Base-by-base conservation (phyloP, 2,797 vertebrate species). In the Clamator glandarius region DNA sequence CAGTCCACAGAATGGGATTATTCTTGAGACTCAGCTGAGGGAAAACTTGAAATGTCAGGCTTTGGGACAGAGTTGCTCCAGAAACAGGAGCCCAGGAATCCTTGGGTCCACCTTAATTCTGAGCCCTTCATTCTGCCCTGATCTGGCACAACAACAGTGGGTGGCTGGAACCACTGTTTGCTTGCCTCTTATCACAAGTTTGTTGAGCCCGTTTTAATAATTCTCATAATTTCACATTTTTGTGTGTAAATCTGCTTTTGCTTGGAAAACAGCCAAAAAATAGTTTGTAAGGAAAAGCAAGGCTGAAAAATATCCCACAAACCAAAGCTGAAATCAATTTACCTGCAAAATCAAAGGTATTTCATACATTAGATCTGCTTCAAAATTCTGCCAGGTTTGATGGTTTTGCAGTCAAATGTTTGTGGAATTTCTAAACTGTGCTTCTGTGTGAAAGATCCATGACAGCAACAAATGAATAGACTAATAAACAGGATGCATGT, bases 391-490 rank as follows among this genome's bases (percentile, higher is more conserved):
- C 23, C 72, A 80, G 0, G 61, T 80, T 86, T 92, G 50, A 29
- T 50, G 31, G 19, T 20, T 24, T 83, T 81, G 15, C 15, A 72
- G 39, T 81, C 62, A 61, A 24, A 31, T 36, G 13, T 89, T 85
- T 73, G 57, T 68, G 57, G 23, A 9, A 2, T 67, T 80, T 80
- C 87, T 52, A 52, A 31, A 70, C 87, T 87, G 91, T 83, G 4
- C 13, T 96, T 78, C 21, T 85, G 36, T 83, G 61, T 26, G 26
- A 33, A 87, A 91, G 68, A 68, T 48, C 23, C 39, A n/a, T 77
- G 61, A 54, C 79, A 95, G 66, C n/a, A 94, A 78, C 79, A 85
- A 61, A 92, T 50, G 84, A 93, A 93, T 64, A 94, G 82, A 91
- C 75, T 95, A 92, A 85, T 74, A 95, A 92, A 82, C 33, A 52